Base-by-base conservation (phyloP, 2,797 vertebrate genomes). In the Sylvia borin region DNA sequence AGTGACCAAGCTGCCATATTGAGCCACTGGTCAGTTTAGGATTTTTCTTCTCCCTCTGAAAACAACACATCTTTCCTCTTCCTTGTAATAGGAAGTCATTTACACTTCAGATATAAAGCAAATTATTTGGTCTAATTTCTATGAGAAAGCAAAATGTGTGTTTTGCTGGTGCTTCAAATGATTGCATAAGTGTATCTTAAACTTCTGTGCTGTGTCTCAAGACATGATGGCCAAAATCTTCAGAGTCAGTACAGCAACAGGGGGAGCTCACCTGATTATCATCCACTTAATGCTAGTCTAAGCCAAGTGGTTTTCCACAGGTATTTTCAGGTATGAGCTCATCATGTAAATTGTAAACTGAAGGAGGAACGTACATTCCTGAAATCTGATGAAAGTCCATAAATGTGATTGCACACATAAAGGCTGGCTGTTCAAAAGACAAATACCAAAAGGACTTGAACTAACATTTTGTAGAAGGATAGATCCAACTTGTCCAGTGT, bases 21-120 rank as follows among this genome's bases (percentile, higher is more conserved):
- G 67, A 94, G 88, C 36, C 34, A 11, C 40, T 94, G 72, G 54
- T 91, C 82, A 87, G 65, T 85, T 95, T 78, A 81, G 82, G 66
- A 71, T 82, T 93, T 90, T 65, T 62, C 22, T 70, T 40, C 8
- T 78, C 53, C 61, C 51, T 92, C 87, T 86, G 57, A 91, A 92
- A 93, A 90, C 50, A 94, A 93, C 13, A 2, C 16, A 48, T 58
- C 66, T 92, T 85, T 72, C 45, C 16, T 54, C 40, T 93, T 67
- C 55, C 43, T 27, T 76, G 29, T 38, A 57, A 58, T 6, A 74
- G 24, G 12, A 82, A 79, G 15, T 21, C 4, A 64, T 61, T 77
- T 67, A 92, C n/a, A 57, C 18, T 12, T 60, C 16, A 10, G 13
- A 34, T 54, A 40, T 13, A 43, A 66, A 51, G 7, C 20, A 47